Base-by-base conservation (phyloP, 2,888 invertebrate genomes). In the Agrochola litura region DNA sequence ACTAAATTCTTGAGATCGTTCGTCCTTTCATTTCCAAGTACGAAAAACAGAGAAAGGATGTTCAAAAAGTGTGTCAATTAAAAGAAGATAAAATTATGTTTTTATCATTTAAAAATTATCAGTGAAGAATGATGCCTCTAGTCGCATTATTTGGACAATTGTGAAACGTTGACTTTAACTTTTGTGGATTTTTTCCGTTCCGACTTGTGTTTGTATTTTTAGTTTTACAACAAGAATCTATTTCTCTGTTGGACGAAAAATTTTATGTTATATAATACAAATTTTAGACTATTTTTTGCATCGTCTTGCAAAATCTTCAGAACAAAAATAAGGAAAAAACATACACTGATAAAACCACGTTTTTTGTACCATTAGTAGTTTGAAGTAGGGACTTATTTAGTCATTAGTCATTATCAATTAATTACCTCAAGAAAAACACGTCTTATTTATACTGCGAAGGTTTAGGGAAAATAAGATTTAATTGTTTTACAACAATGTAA, bases 131-230 rank as follows among this genome's bases (percentile, higher is more conserved):
- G 22, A 68, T 69, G 49, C 12, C 22, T 46, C 30, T 12, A 9
- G 37, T 25, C 46, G 54, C 30, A 65, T 69, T 66, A 77, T 87
- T 88, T 87, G 79, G 73, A 87, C 88, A 87, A 79, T 68, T 88
- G 88, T 79, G 61, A 77, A 82, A 77, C 54, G 71, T 60, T n/a
- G 64, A 75, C 68, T 71, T 64, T 63, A 52, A 52, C n/a, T 76
- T n/a, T 12, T 72, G 56, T 76, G 61, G 70, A 52, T 70, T 41
- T 73, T 79, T 84, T 83, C 76, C 82, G 64, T 82, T 71, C 41
- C 19, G 58, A 37, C 14, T 72, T 65, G 49, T 78, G 30, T 54
- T 60, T 41, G 19, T 73, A 73, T 71, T 82, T 79, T 76, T 69
- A 74, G 22, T 64, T 71, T 25, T 19, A 70, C n/a, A 49, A 56